These are phyloP conservation scores for Hyaena hyaena DNA, from an alignment of 2,113 vertebrate genomes.

Conservation along the genomic window DNA sequence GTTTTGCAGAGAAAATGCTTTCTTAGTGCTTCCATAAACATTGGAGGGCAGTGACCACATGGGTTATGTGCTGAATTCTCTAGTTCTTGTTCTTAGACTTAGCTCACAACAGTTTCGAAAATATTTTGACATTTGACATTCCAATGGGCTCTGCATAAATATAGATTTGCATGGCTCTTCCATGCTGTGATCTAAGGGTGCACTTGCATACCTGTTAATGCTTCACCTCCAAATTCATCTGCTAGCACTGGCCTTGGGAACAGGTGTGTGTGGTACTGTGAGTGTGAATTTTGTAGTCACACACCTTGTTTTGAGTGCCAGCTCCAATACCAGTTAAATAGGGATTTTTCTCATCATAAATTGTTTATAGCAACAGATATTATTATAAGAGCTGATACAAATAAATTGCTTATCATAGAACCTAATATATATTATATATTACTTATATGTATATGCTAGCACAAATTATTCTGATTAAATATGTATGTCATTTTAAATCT, in stretches of 20 bases:
- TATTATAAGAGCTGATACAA: background rate
- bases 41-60: background rate
- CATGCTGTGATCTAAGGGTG: too few relatives aligned
- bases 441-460: background rate
- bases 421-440: background rate
- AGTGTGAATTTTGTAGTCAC: background rate
- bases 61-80: background rate
- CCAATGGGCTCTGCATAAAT: background rate
- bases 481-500: background rate
- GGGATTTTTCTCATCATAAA: background rate
- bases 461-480: background rate
- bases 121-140: background rate
- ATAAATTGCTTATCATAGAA: background rate
- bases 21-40: background rate
- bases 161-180: background rate
- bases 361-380: background rate
- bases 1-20: slow-evolving; percentile 13
- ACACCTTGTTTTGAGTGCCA: background rate
- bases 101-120: background rate
- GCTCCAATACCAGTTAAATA: background rate
- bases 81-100: background rate
- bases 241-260: background rate
- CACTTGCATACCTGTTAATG: background rate
- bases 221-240: background rate
- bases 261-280: background rate